Conservation (phyloP, 30 jellyfish, hydroid and myxozoan genomes). For the Haliclystus octoradiatus region DNA sequence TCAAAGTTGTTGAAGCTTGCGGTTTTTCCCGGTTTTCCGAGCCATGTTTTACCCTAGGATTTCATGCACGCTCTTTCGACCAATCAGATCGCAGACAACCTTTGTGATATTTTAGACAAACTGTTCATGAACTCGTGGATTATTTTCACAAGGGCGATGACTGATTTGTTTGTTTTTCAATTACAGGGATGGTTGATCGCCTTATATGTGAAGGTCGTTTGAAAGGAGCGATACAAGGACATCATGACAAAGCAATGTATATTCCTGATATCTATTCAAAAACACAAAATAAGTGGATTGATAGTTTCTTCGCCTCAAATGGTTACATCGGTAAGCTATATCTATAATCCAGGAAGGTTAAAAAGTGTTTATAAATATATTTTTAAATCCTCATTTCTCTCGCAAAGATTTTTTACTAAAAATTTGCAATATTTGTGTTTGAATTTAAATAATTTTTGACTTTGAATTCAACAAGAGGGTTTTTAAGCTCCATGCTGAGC, state of each 20-base stretch:
- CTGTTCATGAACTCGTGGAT: not conserved
- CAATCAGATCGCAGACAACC: no score
- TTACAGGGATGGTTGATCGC: conserved; percentile 45
- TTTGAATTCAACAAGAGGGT: no score
- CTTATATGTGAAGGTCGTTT: conserved; percentile 42
- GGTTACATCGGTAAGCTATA: conserved; percentile 59
- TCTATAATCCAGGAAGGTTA: no score
- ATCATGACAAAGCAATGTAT: conserved; percentile 65
- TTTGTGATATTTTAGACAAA: no score
- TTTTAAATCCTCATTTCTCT: not conserved
- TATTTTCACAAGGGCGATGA: no score
- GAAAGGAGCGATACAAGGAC: conserved; percentile 77
- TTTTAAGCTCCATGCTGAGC: no score
- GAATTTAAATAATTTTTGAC: no score
- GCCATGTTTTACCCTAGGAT: no score
- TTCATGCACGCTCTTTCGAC: no score
- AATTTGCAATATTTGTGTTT: not conserved
- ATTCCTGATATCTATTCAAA: conserved; percentile 69
- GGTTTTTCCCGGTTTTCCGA: no score
- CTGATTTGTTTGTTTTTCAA: not conserved
- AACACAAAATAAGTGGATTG: conserved; percentile 51
- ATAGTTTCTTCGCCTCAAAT: conserved; percentile 49
- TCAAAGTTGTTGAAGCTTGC: no score
- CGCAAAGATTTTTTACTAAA: not conserved
- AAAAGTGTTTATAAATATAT: no score